Conservation (phyloP, 2,113 vertebrate genomes). For the Pseudopodoces humilis region DNA sequence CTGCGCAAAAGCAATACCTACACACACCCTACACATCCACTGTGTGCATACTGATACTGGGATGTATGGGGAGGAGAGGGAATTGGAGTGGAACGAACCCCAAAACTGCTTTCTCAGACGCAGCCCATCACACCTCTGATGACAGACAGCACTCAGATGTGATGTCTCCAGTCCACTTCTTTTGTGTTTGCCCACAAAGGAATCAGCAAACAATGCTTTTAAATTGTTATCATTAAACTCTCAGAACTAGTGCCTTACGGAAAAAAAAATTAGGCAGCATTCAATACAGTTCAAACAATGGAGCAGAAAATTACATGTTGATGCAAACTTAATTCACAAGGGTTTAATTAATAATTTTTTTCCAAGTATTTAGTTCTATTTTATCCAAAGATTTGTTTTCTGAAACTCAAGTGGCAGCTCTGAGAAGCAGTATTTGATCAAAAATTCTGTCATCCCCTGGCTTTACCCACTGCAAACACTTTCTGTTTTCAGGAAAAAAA, state of each 20-base stretch:
- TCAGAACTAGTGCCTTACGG: neutral
- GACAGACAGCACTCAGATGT: neutral
- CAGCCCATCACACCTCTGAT: neutral
- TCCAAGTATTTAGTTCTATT: neutral
- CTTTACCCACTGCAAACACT: neutral
- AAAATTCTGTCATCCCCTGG: neutral
- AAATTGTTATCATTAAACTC: neutral
- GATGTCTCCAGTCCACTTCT: neutral
- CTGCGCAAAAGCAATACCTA: neutral
- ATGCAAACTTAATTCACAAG: neutral
- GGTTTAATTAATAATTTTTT: neutral
- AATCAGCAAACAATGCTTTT: neutral
- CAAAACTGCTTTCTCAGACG: neutral
- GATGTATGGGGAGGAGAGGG: neutral
- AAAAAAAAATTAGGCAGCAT: neutral
- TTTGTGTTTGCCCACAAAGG: neutral
- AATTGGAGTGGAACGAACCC: neutral
- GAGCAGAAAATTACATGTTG: constrained; percentile 3
- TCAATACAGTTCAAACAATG: neutral
- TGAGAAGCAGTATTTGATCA: neutral
- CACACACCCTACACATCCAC: no score
- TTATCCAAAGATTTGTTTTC: neutral
- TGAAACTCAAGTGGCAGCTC: neutral
- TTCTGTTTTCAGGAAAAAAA: neutral
- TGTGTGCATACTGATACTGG: neutral